Evolutionary conservation across 2,888 invertebrate genomes (phyloP), one percentile per base, ranked within the genome.

Genomic region (Lamellibrachia satsuma): DNA sequence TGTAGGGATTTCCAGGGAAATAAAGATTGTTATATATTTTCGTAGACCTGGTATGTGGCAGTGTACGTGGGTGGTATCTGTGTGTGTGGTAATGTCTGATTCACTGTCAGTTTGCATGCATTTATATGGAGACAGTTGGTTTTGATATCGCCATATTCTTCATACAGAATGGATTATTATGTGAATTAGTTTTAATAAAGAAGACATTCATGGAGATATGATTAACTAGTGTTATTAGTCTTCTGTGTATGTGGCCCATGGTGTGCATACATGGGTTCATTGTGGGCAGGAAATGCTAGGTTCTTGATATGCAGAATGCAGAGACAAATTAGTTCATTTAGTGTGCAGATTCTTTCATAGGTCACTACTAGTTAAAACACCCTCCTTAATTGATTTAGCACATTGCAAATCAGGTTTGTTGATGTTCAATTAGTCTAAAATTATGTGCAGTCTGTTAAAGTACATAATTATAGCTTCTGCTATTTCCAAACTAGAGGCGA

Each of bases 61-160:
- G 75, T 75, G 75, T 75, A 75, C 15, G n/a, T 15, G 75, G 1
- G 22, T 15, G 75, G 11, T 75, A 22, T 75, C 22, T 75, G 75
- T 22, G 75, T 60, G 60, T 15, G 15, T 75, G 75, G 75, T 75
- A 75, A 75, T 75, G 75, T 75, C 60, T 60, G 9, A 15, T 60
- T 60, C 60, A 60, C 3, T 15, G 11, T 60, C 7, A 7, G 22
- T 75, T 75, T 75, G 75, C 22, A 75, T 75, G 75, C 75, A 75
- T 75, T 75, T 75, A 75, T 75, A 75, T 75, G 75, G 75, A 75
- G 75, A 75, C 75, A 75, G 75, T 75, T 75, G 75, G 75, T 15
- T 75, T 75, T 75, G 75, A 75, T 75, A 75, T 22, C 22, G n/a
- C 6, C 22, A 75, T 15, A 75, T 75, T 75, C 75, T 75, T 75